These are phyloP conservation scores for Lycorma delicatula DNA, from an alignment of 1,140 invertebrate genomes.

Conservation along the genomic window DNA sequence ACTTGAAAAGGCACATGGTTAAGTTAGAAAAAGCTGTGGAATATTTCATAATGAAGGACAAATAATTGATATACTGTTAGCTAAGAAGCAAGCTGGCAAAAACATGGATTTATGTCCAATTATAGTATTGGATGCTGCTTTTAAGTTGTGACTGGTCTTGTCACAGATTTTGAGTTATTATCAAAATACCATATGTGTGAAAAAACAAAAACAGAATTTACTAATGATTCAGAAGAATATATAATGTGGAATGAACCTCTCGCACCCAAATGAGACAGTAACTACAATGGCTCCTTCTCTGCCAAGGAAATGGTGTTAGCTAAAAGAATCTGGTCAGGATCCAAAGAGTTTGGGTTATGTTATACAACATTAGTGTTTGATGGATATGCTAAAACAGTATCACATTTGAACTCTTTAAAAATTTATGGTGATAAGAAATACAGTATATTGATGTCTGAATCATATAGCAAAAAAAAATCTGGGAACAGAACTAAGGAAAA, in stretches of 20 bases:
- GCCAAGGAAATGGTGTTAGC: constrained; percentile 27
- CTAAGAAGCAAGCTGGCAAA: constrained; percentile 17
- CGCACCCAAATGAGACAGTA: constrained; percentile 14
- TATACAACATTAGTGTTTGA: too few species aligned
- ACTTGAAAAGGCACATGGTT: constrained; percentile 7
- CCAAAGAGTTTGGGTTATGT: constrained; percentile 21
- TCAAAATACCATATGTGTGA: constrained; percentile 24
- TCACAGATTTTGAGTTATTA: constrained; percentile 23
- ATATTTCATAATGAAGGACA: constrained; percentile 3
- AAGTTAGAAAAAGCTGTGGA: constrained; percentile 10
- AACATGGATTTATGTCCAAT: constrained; percentile 20
- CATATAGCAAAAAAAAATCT: constrained; percentile 28
- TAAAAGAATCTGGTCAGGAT: constrained; percentile 27
- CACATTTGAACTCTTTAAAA: constrained; percentile 21
- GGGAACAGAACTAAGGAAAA: constrained; percentile 18
- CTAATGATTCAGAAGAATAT: constrained; percentile 13
- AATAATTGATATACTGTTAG: constrained; percentile 6
- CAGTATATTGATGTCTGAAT: constrained; percentile 29
- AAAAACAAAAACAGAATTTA: constrained; percentile 4
- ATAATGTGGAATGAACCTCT: constrained; percentile 22
- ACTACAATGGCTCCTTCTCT: constrained; percentile 22
- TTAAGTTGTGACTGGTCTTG: constrained; percentile 21
- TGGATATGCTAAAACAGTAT: constrained; percentile 28
- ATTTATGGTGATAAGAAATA: constrained; percentile 17
- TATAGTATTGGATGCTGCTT: constrained; percentile 23